Conservation (phyloP, 2,113 vertebrate genomes). For the Micronycteris hirsuta region DNA sequence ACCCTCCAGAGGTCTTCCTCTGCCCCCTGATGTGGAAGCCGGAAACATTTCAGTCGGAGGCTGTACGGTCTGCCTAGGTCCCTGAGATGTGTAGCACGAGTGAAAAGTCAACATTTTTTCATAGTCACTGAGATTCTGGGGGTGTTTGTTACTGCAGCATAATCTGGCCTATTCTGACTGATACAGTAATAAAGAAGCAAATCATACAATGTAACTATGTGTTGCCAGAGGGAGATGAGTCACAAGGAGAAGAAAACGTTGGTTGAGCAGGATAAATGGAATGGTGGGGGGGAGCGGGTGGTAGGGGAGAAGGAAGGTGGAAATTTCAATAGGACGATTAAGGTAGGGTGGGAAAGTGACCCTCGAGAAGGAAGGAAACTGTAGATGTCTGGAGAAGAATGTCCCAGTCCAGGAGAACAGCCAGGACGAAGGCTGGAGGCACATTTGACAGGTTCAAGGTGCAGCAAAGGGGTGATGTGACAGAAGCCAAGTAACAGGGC, state of each 20-base stretch:
- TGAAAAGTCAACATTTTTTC: neutral
- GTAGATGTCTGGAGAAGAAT: neutral
- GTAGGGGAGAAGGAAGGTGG: neutral
- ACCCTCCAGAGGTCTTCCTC: neutral
- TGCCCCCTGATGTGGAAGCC: neutral
- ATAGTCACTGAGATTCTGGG: neutral
- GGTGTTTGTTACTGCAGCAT: neutral
- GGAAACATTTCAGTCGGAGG: neutral
- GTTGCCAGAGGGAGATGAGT: neutral
- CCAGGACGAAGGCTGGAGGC: neutral
- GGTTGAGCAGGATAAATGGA: neutral
- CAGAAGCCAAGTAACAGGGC: neutral
- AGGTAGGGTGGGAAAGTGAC: neutral
- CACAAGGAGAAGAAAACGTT: neutral
- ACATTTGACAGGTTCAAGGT: too few species aligned
- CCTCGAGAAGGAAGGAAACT: neutral
- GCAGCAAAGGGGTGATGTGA: neutral
- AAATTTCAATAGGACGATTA: neutral
- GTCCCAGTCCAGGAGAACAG: neutral
- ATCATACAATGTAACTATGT: neutral
- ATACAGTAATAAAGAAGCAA: neutral
- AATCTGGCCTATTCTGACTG: neutral
- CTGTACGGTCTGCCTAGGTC: too few species aligned
- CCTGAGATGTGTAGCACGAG: neutral
- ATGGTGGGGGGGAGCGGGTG: neutral